Base-by-base conservation (phyloP, 2,888 invertebrate species). In the Perithous albicinctus region DNA sequence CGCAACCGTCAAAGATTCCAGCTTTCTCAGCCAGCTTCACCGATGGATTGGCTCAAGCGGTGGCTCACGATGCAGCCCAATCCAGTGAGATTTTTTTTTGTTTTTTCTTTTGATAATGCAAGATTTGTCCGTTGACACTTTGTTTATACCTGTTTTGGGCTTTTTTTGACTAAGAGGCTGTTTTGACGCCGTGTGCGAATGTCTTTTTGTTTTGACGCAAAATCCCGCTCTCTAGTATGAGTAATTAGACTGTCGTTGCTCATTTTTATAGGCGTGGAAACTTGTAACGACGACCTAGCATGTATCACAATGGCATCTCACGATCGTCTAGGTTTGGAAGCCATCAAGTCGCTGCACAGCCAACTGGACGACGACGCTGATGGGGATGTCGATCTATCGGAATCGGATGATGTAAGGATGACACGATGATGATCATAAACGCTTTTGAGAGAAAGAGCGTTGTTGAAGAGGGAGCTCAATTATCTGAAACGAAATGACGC, bases 341-440 rank as follows among this genome's bases (percentile, higher is more conserved):
- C 99, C 77, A 99, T 99, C 91, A 95, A 95, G 85, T 96, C 96
- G 86, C 95, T 99, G 54, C 99, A 99, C 94, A 95, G 96, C 85
- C 98, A 99, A 93, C 95, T 99, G 86, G 99, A 99, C 93, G 99
- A 99, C 92, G 99, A 99, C 94, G 97, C 97, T 88, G 98, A 99
- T 94, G 99, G 99, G 82, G 98, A 98, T 93, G 97, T 99, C 85
- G 99, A 99, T 93, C 95, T 98, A 84, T 96, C 97, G 85, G 99
- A 99, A 95, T 99, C 99, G 85, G 98, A 98, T 93, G 99, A 99
- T 94, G 99, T 99, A 94, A 95, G 38, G n/a, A n/a, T n/a, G n/a
- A n/a, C n/a, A n/a, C n/a, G n/a, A n/a, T n/a, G n/a, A n/a, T n/a
- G n/a, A n/a, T n/a, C n/a, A n/a, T n/a, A n/a, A n/a, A n/a, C n/a